These are phyloP conservation scores for Pica pica DNA, from an alignment of 2,113 vertebrate species.

Conservation along the genomic window DNA sequence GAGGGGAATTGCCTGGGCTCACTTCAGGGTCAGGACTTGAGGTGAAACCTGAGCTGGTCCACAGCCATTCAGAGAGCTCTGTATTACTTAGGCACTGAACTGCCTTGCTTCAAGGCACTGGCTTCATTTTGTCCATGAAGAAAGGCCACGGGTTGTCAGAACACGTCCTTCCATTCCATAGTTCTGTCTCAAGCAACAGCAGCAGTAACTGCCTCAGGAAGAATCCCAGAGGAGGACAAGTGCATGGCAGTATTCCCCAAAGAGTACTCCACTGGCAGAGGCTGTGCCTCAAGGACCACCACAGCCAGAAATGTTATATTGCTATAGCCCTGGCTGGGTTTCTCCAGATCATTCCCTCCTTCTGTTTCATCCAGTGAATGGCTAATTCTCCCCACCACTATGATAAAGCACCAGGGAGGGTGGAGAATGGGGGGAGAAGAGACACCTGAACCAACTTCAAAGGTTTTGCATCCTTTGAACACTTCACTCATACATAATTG, in stretches of 20 bases:
- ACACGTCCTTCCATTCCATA: not conserved
- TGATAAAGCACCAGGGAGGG: not conserved
- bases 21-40: not conserved
- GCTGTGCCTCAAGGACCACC: not conserved
- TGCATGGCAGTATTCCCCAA: not conserved
- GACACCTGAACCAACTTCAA: not conserved
- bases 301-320: not conserved
- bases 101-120: not conserved
- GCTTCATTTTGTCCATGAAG: not conserved
- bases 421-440: not conserved
- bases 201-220: not conserved
- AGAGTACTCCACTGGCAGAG: not conserved
- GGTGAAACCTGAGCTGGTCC: not conserved
- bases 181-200: accelerated
- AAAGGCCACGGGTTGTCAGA: not conserved
- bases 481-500: not conserved
- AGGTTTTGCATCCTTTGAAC: not conserved
- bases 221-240: not conserved
- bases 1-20: not conserved
- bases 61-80: not conserved
- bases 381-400: not conserved
- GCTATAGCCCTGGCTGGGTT: not conserved
- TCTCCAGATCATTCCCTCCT: not conserved
- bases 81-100: not conserved
- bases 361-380: not conserved